Base-by-base conservation (phyloP, 2,888 invertebrate species). In the Leptothorax acervorum region DNA sequence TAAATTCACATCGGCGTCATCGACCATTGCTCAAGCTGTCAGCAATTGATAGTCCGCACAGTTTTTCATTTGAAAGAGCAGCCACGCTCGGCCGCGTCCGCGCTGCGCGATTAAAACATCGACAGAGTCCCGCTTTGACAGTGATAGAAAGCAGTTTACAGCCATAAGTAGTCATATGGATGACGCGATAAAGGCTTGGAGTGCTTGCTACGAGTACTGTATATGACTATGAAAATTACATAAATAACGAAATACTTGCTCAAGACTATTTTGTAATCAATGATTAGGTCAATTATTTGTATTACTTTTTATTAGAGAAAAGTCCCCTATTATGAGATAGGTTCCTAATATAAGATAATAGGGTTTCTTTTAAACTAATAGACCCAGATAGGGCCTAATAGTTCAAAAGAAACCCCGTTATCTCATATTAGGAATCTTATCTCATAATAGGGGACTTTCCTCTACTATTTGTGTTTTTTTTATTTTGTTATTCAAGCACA, bases 1-100 rank as follows among this genome's bases (percentile, higher is more conserved):
- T 79, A 79, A 71, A 71, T 71, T 57, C 45, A 35, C 45, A 45
- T 79, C 48, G 57, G 48, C 57, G 28, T 60, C 71, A 79, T 79
- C 71, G 79, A 60, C 55, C 71, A 57, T 70, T 57, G 70, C 45
- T 79, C 70, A 57, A 57, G 18, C 71, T 71, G 71, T 79, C 71
- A 35, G 45, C 57, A 71, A 71, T 70, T 35, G 71, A 79, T 71
- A 71, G 79, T 79, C 35, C 35, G 31, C 45, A n/a, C 57, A 57
- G 71, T 70, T 79, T 79, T 71, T 71, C 45, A 71, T 60, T n/a
- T 15, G 60, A 81, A 31, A 60, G 60, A 39, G 70, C 55, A 55
- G 39, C 39, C 68, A 42, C 39, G 39, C 53, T 1, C 45, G 68
- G n/a, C 18, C 31, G 12, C 31, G 12, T 63, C n/a, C 75, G 63